Conservation (phyloP, 2,888 invertebrate species). For the Melieria omissa region DNA sequence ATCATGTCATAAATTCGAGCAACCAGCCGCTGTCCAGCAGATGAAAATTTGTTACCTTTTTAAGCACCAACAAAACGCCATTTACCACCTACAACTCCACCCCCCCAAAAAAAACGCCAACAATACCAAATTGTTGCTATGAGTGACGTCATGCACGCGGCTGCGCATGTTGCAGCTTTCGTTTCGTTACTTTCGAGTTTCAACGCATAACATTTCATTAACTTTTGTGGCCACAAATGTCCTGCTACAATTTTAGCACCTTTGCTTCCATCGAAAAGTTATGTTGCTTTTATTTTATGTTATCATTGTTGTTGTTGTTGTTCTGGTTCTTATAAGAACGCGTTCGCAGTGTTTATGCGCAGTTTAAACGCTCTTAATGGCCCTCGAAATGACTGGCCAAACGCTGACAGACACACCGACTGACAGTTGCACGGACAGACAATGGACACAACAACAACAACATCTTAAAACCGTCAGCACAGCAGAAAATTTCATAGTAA, state of each 20-base stretch:
- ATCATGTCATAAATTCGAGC: constrained; percentile 20
- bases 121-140: not conserved
- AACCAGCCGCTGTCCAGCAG: not conserved
- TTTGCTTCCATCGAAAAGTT: constrained; percentile 29
- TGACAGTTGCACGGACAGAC: not conserved
- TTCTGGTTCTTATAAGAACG: constrained; percentile 23
- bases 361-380: constrained; percentile 49
- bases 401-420: not conserved
- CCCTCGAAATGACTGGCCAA: constrained; percentile 26
- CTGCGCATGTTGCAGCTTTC: not conserved
- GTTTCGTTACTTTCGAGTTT: constrained; percentile 1
- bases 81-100: not conserved
- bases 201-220: constrained; percentile 22
- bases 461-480: not conserved
- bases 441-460: not conserved
- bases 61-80: not conserved
- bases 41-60: not conserved
- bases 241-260: constrained; percentile 32
- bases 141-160: constrained; percentile 18
- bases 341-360: constrained; percentile 40
- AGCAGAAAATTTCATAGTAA: not conserved
- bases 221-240: constrained; percentile 25
- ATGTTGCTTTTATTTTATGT: constrained; percentile 7
- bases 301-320: constrained; percentile 13
- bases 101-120: not conserved